Evolutionary conservation across 2,888 invertebrate species (phyloP).

Genomic region (Clunio marinus): DNA sequence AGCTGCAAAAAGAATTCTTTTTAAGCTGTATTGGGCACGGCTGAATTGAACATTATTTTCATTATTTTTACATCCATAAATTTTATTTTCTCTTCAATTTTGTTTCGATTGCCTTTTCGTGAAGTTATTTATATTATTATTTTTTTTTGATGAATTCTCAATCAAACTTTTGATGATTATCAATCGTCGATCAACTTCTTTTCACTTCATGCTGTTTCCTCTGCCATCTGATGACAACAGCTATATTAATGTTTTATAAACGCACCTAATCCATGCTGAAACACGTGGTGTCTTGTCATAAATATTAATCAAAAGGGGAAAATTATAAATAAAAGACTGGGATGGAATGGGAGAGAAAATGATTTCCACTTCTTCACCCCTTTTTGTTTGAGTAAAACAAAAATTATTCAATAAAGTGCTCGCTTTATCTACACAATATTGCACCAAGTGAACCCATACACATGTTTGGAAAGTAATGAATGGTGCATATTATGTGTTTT

Average conservation of each 20-base stretch:
- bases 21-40: not conserved
- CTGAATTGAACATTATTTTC: not conserved
- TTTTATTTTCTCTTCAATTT: not conserved
- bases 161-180: not conserved
- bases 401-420: conserved; percentile 37
- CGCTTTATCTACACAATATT: not conserved
- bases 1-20: not conserved
- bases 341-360: not conserved
- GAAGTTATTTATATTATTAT: not conserved
- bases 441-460: conserved; percentile 9
- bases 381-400: not conserved
- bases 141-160: conserved; percentile 21
- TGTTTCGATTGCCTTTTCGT: not conserved
- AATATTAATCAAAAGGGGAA: conserved; percentile 19
- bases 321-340: not conserved
- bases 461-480: conserved; percentile 11
- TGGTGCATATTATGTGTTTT: not conserved
- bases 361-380: conserved; percentile 22
- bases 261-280: conserved; percentile 14
- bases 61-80: not conserved
- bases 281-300: conserved; percentile 30
- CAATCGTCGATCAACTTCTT: not conserved
- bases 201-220: not conserved
- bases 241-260: conserved; percentile 5
- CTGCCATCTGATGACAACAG: conserved; percentile 4